Percentiles rank a stretch among this genome's conserved stretches.
Conservation (phyloP, 1,140 invertebrate species). For the Brachionus asplanchnoidis region DNA sequence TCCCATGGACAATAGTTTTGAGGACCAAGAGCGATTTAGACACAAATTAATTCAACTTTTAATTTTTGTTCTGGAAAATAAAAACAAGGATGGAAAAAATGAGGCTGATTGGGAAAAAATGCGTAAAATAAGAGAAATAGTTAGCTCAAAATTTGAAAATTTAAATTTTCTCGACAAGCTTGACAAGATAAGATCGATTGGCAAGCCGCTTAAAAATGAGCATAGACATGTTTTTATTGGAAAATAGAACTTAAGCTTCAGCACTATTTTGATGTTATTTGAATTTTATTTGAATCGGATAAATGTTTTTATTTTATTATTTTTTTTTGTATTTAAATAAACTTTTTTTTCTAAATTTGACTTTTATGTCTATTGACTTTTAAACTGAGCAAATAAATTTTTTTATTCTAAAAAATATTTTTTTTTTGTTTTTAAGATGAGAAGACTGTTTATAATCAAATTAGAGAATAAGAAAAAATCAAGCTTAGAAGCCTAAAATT, state of each 20-base stretch:
- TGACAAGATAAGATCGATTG: neutral
- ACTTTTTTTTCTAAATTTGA: neutral
- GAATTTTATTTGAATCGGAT: neutral
- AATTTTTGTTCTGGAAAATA: neutral
- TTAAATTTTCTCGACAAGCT: neutral
- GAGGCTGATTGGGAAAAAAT: neutral
- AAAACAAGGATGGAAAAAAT: neutral
- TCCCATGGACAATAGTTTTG: neutral
- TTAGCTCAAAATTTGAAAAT: neutral
- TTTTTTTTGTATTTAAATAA: neutral
- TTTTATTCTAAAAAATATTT: neutral
- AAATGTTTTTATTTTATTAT: neutral
- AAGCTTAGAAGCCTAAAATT: too few relatives aligned
- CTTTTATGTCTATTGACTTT: too few relatives aligned
- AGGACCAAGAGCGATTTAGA: neutral
- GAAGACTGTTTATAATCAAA: too few relatives aligned
- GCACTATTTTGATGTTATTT: neutral
- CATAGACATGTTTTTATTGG: conserved; percentile 34
- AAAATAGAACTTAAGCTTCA: neutral
- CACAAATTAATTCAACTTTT: neutral
- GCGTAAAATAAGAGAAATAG: neutral
- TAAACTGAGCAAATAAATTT: neutral
- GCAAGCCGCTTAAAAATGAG: conserved; percentile 3
- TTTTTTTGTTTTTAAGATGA: neutral
- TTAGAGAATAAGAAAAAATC: too few relatives aligned